Base-by-base conservation (phyloP, 2,113 vertebrate genomes). In the Gymnorhina tibicen region DNA sequence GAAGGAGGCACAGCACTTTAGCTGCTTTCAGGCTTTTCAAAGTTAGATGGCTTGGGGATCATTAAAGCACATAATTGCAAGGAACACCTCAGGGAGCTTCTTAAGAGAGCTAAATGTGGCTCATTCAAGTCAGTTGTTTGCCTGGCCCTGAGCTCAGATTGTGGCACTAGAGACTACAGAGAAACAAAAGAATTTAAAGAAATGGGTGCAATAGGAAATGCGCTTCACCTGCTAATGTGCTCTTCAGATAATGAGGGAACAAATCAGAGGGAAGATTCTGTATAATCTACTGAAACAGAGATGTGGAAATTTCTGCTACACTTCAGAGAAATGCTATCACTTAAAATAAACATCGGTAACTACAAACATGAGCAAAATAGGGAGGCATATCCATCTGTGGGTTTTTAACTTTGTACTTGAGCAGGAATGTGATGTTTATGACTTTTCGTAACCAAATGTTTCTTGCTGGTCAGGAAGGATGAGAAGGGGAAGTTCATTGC, bases 341-440 rank as follows among this genome's bases (percentile, higher is more conserved):
- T 91, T 69, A 37, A 91, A 89, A 62, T 62, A 69, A 96, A 87
- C 64, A 30, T 35, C 1, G 2, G 30, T 91, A 78, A 56, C 55
- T 80, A 91, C 56, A 77, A 94, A 81, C 18, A 80, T 19, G 56
- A 85, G 47, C 52, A 18, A 86, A 96, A 83, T 28, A 88, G 33
- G 59, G 23, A 85, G 26, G 7, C 53, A 58, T 68, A 37, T n/a
- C 62, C 30, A 53, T 89, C 78, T 52, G 39, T 37, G 59, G 11
- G 13, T 10, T 86, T 85, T 78, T 52, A n/a, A 70, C 63, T 77
- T 90, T 63, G 63, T 56, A 41, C 33, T 74, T 85, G 16, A 84
- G 59, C 72, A 91, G 75, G 90, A 96, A 96, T 93, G 82, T 83
- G 46, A 59, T 86, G 87, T 92, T 96, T 96, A 92, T 19, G 47